Evolutionary conservation across 2,113 vertebrate genomes (phyloP).

Genomic region (Donacobius atricapilla): DNA sequence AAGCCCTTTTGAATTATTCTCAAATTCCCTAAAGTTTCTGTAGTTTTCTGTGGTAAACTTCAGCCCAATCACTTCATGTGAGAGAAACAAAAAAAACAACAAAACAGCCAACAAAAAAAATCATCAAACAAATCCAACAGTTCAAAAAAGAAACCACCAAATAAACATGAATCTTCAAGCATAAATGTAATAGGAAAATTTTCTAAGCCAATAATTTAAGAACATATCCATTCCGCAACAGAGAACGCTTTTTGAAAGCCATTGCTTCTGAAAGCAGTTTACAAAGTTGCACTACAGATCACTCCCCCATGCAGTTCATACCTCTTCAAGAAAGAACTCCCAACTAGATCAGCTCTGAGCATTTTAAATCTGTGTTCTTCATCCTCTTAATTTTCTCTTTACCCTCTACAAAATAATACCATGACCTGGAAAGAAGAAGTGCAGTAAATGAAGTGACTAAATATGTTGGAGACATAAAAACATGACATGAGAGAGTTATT

Average conservation of each 20-base stretch:
- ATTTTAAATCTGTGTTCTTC: not conserved
- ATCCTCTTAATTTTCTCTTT: not conserved
- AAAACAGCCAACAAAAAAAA: not conserved
- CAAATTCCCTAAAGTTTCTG: not conserved
- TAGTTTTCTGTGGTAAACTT: not conserved
- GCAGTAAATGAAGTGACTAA: not conserved
- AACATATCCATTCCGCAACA: not conserved
- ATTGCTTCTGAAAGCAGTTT: not conserved
- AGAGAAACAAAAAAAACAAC: rapidly evolving
- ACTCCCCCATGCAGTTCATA: not conserved
- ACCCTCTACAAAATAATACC: not conserved
- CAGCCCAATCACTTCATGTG: not conserved
- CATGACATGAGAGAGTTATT: not conserved
- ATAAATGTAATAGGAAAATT: not conserved
- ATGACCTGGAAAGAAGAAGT: not conserved
- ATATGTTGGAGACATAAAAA: not conserved
- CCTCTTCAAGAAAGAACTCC: not conserved
- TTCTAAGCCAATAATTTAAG: not conserved
- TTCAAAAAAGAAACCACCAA: rapidly evolving
- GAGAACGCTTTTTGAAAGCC: not conserved
- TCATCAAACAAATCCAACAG: rapidly evolving
- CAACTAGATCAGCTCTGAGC: not conserved
- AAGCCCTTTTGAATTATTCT: not conserved
- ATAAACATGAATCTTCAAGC: not conserved
- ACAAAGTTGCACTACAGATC: not conserved